Evolutionary conservation across 1,140 invertebrate species (phyloP), one percentile per base, ranked within the genome.

Genomic region (Protaetia brevitarsis): DNA sequence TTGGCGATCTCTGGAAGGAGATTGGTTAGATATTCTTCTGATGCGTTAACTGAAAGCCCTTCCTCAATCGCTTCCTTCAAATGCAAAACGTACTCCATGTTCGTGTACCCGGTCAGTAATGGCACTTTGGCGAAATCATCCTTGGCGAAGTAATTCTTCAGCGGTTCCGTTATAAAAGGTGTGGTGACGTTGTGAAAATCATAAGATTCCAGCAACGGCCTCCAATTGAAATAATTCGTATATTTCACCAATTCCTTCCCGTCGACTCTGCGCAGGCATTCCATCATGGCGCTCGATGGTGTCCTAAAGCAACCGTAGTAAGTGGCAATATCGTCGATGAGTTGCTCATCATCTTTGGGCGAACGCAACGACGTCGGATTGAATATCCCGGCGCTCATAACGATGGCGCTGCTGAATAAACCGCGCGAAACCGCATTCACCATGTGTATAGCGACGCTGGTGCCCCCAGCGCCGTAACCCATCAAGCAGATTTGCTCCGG

Each of bases 401-500:
- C 79, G 2, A 90, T 88, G 0, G 87, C 86, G 73, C 85, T 86
- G 4, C 83, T 74, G 68, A 90, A 90, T 58, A 84, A 84, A 11
- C 81, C 84, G 62, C 76, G 77, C 10, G 87, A 88, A 13, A 85
- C 83, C 2, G 76, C 76, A 65, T 87, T 89, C 1, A 86, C 76
- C 75, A 89, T 80, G 70, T 90, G 88, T 0, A 92, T 76, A 0
- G 87, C 88, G 1, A 90, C 86, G 73, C 90, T 92, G 0, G 88
- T 84, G 0, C 87, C 89, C 0, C 91, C 91, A 0, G 90, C 85
- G 60, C 88, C 88, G 72, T 97, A 94, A 0, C 96, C 96, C 76
- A 94, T 94, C 5, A 98, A 82, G 11, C 92, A 93, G 0, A 98
- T 87, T 65, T 92, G 90, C 13, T 88, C 82, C 0, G 88, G 81